A percentile compares a stretch with the other conserved stretches of the same genome.
phyloP scores from a whole-genome alignment of 2,113 vertebrate species.

The Argyrosomus japonicus region DNA sequence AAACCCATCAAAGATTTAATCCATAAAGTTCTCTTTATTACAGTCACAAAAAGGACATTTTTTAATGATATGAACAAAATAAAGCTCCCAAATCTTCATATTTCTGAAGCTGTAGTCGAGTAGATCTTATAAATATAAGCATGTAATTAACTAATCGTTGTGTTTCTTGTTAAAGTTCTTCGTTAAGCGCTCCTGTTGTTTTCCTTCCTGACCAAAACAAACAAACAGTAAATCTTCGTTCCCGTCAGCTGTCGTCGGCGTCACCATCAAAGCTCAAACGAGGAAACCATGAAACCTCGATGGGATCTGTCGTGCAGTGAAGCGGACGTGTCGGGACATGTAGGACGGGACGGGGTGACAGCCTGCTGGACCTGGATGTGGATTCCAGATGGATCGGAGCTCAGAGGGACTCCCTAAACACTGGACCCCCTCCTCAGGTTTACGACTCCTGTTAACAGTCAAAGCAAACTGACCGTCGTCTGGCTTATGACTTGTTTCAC shows the following conservation, averaged over 20 bases:
- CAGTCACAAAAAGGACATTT: too few relatives aligned
- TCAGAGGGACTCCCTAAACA: conserved; percentile 37
- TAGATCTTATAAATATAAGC: too few relatives aligned
- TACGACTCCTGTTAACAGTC: conserved; percentile 51
- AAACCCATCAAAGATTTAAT: background rate
- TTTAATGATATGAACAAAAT: too few relatives aligned
- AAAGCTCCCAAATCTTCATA: background rate
- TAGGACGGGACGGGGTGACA: background rate
- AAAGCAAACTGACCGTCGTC: conserved; percentile 38
- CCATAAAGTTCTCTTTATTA: background rate
- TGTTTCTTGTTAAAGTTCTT: background rate
- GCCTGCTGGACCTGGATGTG: conserved; percentile 54
- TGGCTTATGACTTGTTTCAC: conserved; percentile 38
- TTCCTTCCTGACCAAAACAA: conserved; percentile 21
- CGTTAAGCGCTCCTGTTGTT: conserved; percentile 18
- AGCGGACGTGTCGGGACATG: conserved; percentile 30
- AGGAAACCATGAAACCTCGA: conserved; percentile 55
- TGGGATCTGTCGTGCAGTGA: conserved; percentile 9
- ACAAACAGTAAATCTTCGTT: conserved; percentile 40
- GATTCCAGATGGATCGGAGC: conserved; percentile 67
- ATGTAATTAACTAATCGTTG: too few relatives aligned
- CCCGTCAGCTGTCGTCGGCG: conserved; percentile 31
- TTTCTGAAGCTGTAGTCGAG: too few relatives aligned
- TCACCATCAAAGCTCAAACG: conserved; percentile 62
- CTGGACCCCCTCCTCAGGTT: conserved; percentile 34